Percentiles rank a stretch among this genome's conserved stretches.
Evolutionary conservation across 2,113 vertebrate genomes (phyloP).

Genomic region (Carassius carassius): DNA sequence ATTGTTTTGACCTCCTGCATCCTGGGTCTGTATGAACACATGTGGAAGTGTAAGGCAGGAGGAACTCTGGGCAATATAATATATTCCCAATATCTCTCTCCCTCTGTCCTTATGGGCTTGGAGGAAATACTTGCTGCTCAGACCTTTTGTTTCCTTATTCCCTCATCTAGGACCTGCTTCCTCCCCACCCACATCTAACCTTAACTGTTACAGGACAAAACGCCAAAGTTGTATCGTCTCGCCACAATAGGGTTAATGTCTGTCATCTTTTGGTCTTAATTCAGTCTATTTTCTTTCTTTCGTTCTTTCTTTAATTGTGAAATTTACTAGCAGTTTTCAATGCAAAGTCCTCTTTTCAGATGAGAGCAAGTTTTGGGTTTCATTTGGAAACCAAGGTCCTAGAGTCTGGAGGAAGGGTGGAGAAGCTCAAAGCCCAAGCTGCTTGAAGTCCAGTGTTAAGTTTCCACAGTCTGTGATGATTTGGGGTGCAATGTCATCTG

Average conservation of each 20-base stretch:
- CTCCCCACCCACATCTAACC: slow-evolving; percentile 32
- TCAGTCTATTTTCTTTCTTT: not conserved
- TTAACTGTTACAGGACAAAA: slow-evolving; percentile 14
- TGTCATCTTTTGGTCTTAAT: not conserved
- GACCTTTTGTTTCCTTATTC: slow-evolving; percentile 13
- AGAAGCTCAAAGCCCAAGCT: no score
- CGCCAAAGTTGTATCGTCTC: not conserved
- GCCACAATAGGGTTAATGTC: not conserved
- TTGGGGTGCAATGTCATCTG: no score
- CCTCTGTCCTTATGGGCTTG: not conserved
- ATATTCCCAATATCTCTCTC: not conserved
- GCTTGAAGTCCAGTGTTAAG: no score
- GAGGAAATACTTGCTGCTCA: slow-evolving; percentile 20
- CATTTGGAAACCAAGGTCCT: no score
- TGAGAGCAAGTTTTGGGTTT: no score
- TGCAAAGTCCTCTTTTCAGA: no score
- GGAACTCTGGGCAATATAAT: not conserved
- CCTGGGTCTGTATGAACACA: not conserved
- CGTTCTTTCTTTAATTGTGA: no score
- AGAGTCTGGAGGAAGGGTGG: no score
- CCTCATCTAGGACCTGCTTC: slow-evolving; percentile 10
- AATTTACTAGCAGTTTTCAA: no score
- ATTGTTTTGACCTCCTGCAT: not conserved
- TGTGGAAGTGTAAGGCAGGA: not conserved
- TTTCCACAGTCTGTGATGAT: no score